These are phyloP conservation scores for Hippolais icterina DNA, from an alignment of 2,113 vertebrate genomes.

Conservation along the genomic window DNA sequence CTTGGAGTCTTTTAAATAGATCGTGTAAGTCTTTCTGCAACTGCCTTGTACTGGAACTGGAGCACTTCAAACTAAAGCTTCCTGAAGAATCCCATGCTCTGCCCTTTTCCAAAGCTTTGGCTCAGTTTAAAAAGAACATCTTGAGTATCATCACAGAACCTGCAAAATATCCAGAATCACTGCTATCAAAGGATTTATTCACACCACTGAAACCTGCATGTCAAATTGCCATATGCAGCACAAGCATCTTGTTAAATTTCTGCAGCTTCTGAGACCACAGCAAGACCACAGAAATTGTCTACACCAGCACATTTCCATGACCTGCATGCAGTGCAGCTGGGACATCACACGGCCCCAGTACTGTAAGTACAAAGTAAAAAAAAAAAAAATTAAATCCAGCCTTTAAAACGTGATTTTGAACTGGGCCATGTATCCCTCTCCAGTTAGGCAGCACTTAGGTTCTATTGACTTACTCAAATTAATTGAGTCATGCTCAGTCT, in stretches of 20 bases:
- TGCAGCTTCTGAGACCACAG: not conserved
- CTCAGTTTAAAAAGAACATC: not conserved
- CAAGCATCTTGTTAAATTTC: not conserved
- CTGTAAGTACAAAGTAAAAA: not conserved
- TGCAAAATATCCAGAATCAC: not conserved
- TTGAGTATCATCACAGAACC: not conserved
- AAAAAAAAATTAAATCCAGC: not conserved
- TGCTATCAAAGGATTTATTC: not conserved
- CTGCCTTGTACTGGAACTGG: not conserved
- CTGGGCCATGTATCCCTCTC: not conserved
- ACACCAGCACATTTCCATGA: not conserved
- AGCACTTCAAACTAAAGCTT: not conserved
- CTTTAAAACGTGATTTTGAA: not conserved
- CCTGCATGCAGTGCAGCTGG: not conserved
- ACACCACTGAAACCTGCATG: not conserved
- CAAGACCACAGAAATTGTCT: not conserved
- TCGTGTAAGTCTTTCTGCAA: not conserved
- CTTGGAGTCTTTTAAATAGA: not conserved
- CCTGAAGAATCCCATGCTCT: not conserved
- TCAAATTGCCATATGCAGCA: not conserved
- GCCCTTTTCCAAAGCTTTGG: not conserved
- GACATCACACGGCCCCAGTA: not conserved
- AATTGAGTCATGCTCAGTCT: not conserved
- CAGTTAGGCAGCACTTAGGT: not conserved
- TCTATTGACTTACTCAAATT: not conserved